Conservation (phyloP, 2,888 invertebrate genomes). For the Athetis lepigone region DNA sequence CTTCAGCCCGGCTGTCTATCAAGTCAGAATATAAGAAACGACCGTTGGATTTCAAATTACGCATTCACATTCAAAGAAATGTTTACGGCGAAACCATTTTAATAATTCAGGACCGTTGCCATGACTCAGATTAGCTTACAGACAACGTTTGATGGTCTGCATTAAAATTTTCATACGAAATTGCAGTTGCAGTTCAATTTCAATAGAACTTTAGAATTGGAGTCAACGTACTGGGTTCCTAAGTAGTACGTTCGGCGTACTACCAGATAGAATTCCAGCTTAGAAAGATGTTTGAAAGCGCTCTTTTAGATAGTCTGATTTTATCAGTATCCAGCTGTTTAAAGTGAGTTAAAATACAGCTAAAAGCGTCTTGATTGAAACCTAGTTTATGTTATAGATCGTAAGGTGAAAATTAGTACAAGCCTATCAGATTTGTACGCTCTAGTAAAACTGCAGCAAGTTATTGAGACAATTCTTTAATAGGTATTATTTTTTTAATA, state of each 20-base stretch:
- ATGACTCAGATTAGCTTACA: slow-evolving; percentile 22
- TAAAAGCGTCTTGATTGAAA: neutral
- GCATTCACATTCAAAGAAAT: slow-evolving; percentile 24
- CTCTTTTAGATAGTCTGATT: neutral
- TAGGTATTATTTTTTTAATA: too few species aligned
- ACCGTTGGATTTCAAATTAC: slow-evolving; percentile 14
- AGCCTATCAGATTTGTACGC: too few species aligned
- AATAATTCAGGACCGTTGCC: slow-evolving; percentile 34
- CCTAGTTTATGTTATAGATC: neutral
- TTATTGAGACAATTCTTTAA: too few species aligned
- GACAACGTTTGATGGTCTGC: slow-evolving; percentile 23
- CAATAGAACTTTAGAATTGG: slow-evolving; percentile 32
- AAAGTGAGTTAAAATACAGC: neutral
- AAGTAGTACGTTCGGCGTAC: slow-evolving; percentile 14
- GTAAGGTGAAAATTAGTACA: too few species aligned
- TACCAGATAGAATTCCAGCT: slow-evolving; percentile 13
- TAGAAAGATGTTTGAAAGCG: slow-evolving; percentile 18
- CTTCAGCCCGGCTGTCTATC: slow-evolving; percentile 1
- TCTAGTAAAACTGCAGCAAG: too few species aligned
- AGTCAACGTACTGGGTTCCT: slow-evolving; percentile 34
- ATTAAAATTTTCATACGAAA: slow-evolving; percentile 44
- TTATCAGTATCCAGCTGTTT: slow-evolving; percentile 23
- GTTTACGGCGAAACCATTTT: slow-evolving; percentile 16
- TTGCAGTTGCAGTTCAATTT: slow-evolving; percentile 42
- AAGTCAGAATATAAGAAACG: slow-evolving; percentile 1